Base-by-base conservation (phyloP, 2,113 vertebrate genomes). In the Ploceus nigricollis region DNA sequence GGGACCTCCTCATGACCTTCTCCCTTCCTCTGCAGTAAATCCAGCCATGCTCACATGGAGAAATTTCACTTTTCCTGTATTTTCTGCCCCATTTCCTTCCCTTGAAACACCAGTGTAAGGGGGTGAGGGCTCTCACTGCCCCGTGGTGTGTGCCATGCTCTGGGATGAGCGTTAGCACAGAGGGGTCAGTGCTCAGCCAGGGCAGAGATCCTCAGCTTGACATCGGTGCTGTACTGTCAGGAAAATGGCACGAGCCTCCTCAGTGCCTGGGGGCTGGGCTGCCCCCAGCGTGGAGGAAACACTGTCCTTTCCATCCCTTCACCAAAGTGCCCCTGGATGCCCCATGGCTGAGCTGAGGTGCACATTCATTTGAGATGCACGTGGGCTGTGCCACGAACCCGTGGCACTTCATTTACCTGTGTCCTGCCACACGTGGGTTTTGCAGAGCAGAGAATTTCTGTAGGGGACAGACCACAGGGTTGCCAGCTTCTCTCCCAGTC, bases 261-360 rank as follows among this genome's bases (percentile, higher is more conserved):
- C 35, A 58, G 65, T 63, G 50, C 40, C 1, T 31, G 28, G 39
- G 16, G 21, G 12, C 28, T 51, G 40, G 64, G 27, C 28, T 78
- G 30, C 61, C 47, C 47, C 39, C 40, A 66, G 50, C 73, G 11
- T 6, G 37, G n/a, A 39, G 57, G 11, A 70, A 47, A 19, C 31
- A 8, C 4, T 1, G 0, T 70, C 37, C 51, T 72, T 80, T 19
- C 39, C 16, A 16, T 63, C 21, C 15, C 21, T 57, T 63, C 39
- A 30, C 31, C 88, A 63, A 40, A 57, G 69, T 27, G 31, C 25
- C 40, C 45, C 58, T 24, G 40, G 44, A 16, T 57, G 53, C 50
- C 69, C 31, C 9, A 4, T 0, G 0, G 11, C 22, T 39, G 31
- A 22, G 45, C 40, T 25, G 47, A 66, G 56, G 11, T 45, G 47